phyloP scores from a whole-genome alignment of 2,113 vertebrate genomes.

The Varanus salvator region DNA sequence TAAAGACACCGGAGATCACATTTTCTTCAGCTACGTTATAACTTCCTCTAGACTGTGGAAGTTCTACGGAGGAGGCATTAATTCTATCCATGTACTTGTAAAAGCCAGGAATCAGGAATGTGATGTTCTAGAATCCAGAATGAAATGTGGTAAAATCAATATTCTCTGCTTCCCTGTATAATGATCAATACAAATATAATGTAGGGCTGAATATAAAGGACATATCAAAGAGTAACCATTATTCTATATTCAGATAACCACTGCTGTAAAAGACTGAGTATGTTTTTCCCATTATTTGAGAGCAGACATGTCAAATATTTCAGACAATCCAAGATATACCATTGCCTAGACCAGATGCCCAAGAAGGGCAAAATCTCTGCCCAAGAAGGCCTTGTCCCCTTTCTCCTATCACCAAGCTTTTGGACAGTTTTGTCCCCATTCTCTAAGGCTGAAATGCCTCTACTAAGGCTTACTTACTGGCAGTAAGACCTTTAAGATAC shows the following conservation, averaged over 20 bases:
- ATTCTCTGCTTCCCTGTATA: neutral
- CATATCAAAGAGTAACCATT: neutral
- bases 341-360: neutral
- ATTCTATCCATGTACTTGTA: constrained; percentile 80
- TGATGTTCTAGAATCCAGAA: constrained; percentile 82
- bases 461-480: too few species aligned
- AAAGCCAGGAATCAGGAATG: constrained; percentile 92
- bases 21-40: constrained; percentile 27
- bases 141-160: neutral
- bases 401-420: too few species aligned
- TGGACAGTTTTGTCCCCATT: too few species aligned
- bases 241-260: neutral
- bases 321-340: neutral
- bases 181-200: neutral
- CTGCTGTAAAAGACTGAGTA: neutral
- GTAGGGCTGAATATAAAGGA: rapidly evolving
- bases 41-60: constrained; percentile 37
- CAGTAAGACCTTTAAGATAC: too few species aligned
- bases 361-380: too few species aligned
- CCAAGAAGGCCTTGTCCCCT: too few species aligned
- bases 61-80: constrained; percentile 50
- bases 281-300: neutral
- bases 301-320: neutral
- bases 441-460: too few species aligned
- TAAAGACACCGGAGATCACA: constrained; percentile 18